Evolutionary conservation across 2,888 invertebrate genomes (phyloP).

Genomic region (Luperina testacea): DNA sequence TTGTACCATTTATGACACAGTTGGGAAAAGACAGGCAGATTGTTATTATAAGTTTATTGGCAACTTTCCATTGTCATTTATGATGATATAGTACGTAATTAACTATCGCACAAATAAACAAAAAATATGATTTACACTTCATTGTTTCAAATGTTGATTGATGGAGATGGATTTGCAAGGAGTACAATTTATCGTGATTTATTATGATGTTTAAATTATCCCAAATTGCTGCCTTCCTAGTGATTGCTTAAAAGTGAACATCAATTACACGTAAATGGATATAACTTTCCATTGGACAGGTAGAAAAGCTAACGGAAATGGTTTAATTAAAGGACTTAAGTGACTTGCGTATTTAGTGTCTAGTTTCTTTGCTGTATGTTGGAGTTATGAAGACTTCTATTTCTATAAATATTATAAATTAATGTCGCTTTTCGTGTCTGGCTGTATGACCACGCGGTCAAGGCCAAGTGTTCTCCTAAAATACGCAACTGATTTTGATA

Average conservation of each 20-base stretch:
- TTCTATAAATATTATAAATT: neutral
- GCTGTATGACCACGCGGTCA: neutral
- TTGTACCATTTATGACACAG: too few relatives aligned
- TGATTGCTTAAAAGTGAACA: slow-evolving; percentile 10
- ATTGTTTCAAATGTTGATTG: slow-evolving; percentile 8
- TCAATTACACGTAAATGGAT: slow-evolving; percentile 5
- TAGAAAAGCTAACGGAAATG: slow-evolving; percentile 6
- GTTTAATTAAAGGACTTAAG: neutral
- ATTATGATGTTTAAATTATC: slow-evolving; percentile 6
- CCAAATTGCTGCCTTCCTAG: neutral
- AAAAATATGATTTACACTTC: neutral
- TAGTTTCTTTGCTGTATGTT: neutral
- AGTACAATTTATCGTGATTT: slow-evolving; percentile 5
- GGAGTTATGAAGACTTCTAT: neutral
- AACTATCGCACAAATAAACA: neutral
- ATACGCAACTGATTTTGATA: too few relatives aligned
- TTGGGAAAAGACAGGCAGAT: too few relatives aligned
- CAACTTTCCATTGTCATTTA: neutral
- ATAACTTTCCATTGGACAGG: neutral
- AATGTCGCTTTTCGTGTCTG: neutral
- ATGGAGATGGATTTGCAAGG: neutral
- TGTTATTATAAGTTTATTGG: neutral
- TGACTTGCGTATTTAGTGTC: neutral
- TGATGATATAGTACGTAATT: neutral
- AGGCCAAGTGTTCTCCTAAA: neutral